Evolutionary conservation across 2,888 invertebrate genomes (phyloP).

Genomic region (Parochlus steinenii): DNA sequence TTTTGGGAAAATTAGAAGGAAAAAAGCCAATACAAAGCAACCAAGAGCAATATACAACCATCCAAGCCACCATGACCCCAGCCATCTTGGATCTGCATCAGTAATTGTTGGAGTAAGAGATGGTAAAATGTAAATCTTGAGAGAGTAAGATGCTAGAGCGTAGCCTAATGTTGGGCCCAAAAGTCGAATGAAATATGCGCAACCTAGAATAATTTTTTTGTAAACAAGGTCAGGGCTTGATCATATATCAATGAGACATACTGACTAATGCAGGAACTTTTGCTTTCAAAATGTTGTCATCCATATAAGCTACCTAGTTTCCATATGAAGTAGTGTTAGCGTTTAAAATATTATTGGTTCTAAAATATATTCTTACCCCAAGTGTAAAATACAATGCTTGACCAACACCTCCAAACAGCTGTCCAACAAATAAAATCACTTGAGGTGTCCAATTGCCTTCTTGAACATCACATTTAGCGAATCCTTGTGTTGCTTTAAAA

Average conservation of each 20-base stretch:
- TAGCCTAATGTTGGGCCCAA: slow-evolving; percentile 44
- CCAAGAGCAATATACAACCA: slow-evolving; percentile 53
- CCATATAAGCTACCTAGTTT: slow-evolving; percentile 47
- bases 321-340: too few species aligned
- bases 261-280: slow-evolving; percentile 43
- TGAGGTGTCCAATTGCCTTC: slow-evolving; percentile 36
- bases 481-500: background rate
- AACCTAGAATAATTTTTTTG: background rate
- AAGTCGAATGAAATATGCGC: slow-evolving; percentile 38
- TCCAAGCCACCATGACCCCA: slow-evolving; percentile 58
- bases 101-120: slow-evolving; percentile 38
- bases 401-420: slow-evolving; percentile 43
- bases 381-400: slow-evolving; percentile 41
- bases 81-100: slow-evolving; percentile 45
- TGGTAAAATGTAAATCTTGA: slow-evolving; percentile 40
- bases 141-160: slow-evolving; percentile 36
- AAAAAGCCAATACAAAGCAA: slow-evolving; percentile 38
- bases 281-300: slow-evolving; percentile 44
- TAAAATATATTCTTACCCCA: slow-evolving; percentile 25
- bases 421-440: slow-evolving; percentile 38
- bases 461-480: slow-evolving; percentile 22
- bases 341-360: too few species aligned
- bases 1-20: slow-evolving; percentile 41
- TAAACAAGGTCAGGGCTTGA: too few species aligned
- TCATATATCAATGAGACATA: slow-evolving; percentile 22